These are phyloP conservation scores for Sardina pilchardus DNA, from an alignment of 2,113 vertebrate genomes.

Conservation along the genomic window DNA sequence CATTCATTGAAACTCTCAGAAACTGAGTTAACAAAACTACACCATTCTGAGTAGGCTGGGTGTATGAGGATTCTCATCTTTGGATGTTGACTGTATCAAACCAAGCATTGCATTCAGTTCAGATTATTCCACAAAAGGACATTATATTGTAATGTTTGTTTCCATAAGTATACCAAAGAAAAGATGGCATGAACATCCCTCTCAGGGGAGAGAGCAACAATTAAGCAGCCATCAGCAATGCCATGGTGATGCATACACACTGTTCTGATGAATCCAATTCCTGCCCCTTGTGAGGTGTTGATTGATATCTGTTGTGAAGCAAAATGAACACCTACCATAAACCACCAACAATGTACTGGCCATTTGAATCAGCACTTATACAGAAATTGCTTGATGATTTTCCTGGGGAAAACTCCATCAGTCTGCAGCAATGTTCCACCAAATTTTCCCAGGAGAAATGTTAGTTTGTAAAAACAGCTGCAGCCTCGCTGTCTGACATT, in stretches of 20 bases:
- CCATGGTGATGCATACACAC: background rate
- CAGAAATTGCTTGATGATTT: background rate
- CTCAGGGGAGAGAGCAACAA: too few relatives aligned
- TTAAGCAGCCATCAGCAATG: background rate
- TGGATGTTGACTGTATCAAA: background rate
- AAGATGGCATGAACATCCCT: background rate
- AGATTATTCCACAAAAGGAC: background rate
- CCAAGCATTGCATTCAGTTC: background rate
- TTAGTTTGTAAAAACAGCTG: background rate
- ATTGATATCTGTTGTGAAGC: background rate
- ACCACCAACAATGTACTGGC: background rate
- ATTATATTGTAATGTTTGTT: background rate
- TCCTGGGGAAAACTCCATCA: background rate
- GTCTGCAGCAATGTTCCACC: background rate
- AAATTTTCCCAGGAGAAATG: background rate
- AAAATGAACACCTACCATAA: background rate
- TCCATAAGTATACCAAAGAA: background rate
- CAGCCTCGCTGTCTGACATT: background rate
- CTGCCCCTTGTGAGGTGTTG: background rate
- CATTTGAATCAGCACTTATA: background rate
- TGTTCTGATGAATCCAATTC: background rate
- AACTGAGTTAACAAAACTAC: background rate
- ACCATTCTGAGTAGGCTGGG: background rate
- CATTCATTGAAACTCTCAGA: background rate
- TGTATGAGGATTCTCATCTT: background rate